phyloP scores from a whole-genome alignment of 1,140 invertebrate genomes.

The Aphelenchoides fujianensis region DNA sequence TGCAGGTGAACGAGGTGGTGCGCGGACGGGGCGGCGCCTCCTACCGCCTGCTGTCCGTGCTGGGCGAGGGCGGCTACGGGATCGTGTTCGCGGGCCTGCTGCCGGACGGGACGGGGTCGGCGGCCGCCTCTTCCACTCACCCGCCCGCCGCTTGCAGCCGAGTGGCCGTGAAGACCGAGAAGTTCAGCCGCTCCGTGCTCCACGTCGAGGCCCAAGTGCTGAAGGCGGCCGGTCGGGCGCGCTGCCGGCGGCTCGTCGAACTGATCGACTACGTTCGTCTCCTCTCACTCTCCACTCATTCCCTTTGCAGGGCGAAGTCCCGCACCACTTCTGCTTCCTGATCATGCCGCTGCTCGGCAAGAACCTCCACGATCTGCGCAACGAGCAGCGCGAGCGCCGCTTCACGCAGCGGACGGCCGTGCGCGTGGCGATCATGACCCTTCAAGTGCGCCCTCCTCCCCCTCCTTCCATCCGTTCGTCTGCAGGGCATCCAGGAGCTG shows the following conservation, averaged over 20 bases:
- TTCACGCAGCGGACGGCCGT: slow-evolving; percentile 44
- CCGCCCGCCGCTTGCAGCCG: too few species aligned
- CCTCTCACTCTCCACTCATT: not conserved
- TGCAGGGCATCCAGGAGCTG: slow-evolving; percentile 46
- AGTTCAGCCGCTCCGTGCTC: slow-evolving; percentile 22
- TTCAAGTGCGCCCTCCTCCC: slow-evolving; percentile 23
- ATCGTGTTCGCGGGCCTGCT: slow-evolving; percentile 35
- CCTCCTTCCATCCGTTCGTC: not conserved
- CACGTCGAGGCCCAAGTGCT: slow-evolving; percentile 30
- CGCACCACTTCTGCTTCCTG: slow-evolving; percentile 37
- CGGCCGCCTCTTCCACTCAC: not conserved
- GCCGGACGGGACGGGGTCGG: slow-evolving; percentile 20
- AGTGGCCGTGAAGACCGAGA: slow-evolving; percentile 46
- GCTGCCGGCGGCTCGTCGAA: slow-evolving; percentile 44
- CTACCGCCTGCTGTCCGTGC: slow-evolving; percentile 7
- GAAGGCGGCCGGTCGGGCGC: slow-evolving; percentile 26
- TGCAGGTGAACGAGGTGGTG: slow-evolving; percentile 7
- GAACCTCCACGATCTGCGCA: slow-evolving; percentile 47
- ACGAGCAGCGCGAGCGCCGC: slow-evolving; percentile 37
- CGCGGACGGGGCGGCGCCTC: not conserved
- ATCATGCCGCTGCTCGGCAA: slow-evolving; percentile 47
- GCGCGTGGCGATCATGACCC: slow-evolving; percentile 44
- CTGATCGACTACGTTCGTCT: slow-evolving; percentile 46
- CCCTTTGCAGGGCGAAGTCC: slow-evolving; percentile 13
- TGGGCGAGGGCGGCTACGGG: slow-evolving; percentile 49